A percentile compares a stretch with the other conserved stretches of the same genome.
phyloP scores from a whole-genome alignment of 2,888 invertebrate species.

The Leptinotarsa peninsularis region DNA sequence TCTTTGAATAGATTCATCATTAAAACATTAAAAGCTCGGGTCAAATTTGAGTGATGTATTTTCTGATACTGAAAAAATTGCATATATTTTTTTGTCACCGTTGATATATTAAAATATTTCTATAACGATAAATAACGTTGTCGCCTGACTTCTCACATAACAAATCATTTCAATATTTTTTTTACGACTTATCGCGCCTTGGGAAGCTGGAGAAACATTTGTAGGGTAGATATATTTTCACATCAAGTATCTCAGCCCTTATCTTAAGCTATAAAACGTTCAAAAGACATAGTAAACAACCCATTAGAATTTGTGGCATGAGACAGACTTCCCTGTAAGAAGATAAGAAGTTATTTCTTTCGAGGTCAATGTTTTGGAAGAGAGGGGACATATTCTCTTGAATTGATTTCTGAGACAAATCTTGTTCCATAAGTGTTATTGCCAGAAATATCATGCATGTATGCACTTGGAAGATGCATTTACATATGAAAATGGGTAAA shows the following conservation, averaged over 20 bases:
- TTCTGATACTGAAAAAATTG: too few species aligned
- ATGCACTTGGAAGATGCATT: not conserved
- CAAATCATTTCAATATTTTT: constrained; percentile 6
- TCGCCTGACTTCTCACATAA: not conserved
- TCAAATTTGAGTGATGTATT: too few species aligned
- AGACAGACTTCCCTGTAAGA: constrained; percentile 36
- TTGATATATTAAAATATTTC: too few species aligned
- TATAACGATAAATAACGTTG: not conserved
- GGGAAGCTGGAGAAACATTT: constrained; percentile 9
- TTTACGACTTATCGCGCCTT: constrained; percentile 1
- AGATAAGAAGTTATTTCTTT: constrained; percentile 44
- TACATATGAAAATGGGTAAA: too few species aligned
- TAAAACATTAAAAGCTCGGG: too few species aligned
- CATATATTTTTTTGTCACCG: too few species aligned
- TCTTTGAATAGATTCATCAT: too few species aligned
- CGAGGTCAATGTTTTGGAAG: constrained; percentile 41
- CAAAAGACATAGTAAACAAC: constrained; percentile 43
- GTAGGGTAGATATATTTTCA: constrained; percentile 35
- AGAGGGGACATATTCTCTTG: constrained; percentile 34
- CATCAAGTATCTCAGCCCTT: constrained; percentile 38
- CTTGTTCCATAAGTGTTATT: constrained; percentile 8
- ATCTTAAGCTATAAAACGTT: constrained; percentile 40
- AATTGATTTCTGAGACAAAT: constrained; percentile 9
- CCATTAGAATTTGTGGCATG: constrained; percentile 34
- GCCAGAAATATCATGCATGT: not conserved